phyloP scores from a whole-genome alignment of 2,888 invertebrate species.

The Diloba caeruleocephala region DNA sequence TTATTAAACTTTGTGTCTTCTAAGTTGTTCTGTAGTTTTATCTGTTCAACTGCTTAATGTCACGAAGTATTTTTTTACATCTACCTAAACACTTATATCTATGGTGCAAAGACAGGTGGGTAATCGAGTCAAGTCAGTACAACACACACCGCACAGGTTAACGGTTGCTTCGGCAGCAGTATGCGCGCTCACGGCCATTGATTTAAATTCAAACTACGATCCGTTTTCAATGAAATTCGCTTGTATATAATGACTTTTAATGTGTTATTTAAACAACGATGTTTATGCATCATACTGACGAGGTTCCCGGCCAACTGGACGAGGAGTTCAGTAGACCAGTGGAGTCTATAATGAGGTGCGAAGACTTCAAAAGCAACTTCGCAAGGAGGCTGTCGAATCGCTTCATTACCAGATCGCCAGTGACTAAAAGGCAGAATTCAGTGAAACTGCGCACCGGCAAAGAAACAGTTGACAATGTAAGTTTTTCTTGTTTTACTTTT shows the following conservation, averaged over 20 bases:
- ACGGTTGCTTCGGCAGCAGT: conserved; percentile 54
- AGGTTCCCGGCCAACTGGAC: conserved; percentile 59
- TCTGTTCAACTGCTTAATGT: not conserved
- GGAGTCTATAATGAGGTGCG: conserved; percentile 85
- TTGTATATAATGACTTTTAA: conserved; percentile 60
- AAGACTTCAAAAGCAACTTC: conserved; percentile 86
- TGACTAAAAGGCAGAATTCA: conserved; percentile 64
- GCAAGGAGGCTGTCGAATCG: conserved; percentile 84
- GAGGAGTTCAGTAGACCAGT: conserved; percentile 81
- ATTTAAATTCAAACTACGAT: conserved; percentile 53
- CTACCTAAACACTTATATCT: not conserved
- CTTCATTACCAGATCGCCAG: conserved; percentile 72
- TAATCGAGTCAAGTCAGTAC: conserved; percentile 23
- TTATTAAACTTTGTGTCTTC: too few relatives aligned
- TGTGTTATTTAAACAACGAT: conserved; percentile 63
- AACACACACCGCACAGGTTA: conserved; percentile 41
- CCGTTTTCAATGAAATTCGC: conserved; percentile 59
- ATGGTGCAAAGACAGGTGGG: conserved; percentile 41
- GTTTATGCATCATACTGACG: conserved; percentile 69
- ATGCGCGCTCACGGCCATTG: conserved; percentile 52
- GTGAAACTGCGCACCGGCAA: conserved; percentile 66
- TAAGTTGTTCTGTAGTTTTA: not conserved
- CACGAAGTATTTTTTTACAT: not conserved
- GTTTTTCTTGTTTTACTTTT: conserved; percentile 48
- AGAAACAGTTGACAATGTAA: conserved; percentile 68